Base-by-base conservation (phyloP, 2,888 invertebrate genomes). In the Agrochola lota region DNA sequence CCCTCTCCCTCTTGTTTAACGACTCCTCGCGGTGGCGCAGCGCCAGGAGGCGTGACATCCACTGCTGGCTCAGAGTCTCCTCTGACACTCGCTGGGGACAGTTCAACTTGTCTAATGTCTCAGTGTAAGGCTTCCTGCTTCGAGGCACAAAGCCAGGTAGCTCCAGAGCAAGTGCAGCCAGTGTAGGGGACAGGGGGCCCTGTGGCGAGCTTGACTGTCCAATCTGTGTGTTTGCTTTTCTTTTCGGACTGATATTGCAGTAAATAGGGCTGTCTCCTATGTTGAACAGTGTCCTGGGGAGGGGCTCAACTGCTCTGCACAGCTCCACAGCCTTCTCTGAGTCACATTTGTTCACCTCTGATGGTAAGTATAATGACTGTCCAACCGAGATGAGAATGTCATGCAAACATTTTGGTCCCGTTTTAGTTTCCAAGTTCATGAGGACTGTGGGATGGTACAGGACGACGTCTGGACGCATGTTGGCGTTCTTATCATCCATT, bases 1-100 rank as follows among this genome's bases (percentile, higher is more conserved):
- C 93, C 81, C 94, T 94, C 87, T 97, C 97, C 74, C 97, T 96
- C 78, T 96, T 95, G 80, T 96, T 96, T 11, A 97, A 93, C 8
- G 95, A 94, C 55, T 97, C 94, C 86, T 97, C 97, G 71, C 97
- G 95, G 83, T 97, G 95, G 69, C 97, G 94, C 55, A 97, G 88
- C 64, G 95, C 94, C 75, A 97, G 93, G 20, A 97, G 92, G n/a
- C 97, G 95, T 70, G 97, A 94, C 94, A 97, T 94, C 97, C 97
- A 97, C 83, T 97, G 97, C 64, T 97, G 94, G 83, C 97, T 97
- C 30, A 97, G 94, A 63, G 97, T 96, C 46, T 97, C 95, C 83
- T 97, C 96, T 12, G 97, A 97, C 11, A 97, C 95, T 86, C 94
- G 93, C 83, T 97, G 95, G 6, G 97, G 97, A 71, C 92, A 91